Evolutionary conservation across 2,113 vertebrate species (phyloP).

Genomic region (Tiliqua scincoides): DNA sequence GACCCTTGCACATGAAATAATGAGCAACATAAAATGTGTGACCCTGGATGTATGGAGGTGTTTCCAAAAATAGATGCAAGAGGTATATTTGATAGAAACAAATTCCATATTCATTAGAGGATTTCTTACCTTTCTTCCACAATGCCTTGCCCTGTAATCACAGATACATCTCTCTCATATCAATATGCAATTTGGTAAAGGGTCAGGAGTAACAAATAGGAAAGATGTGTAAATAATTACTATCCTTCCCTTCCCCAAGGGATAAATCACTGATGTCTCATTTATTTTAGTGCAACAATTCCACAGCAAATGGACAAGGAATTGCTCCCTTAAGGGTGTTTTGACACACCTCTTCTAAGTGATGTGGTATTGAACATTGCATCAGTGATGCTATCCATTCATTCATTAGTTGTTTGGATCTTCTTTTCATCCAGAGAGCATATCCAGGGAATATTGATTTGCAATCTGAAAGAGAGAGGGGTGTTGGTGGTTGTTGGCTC

Average conservation of each 20-base stretch:
- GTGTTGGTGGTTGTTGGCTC: background rate
- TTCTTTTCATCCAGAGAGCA: background rate
- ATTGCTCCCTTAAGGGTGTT: background rate
- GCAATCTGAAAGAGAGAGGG: background rate
- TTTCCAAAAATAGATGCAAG: no score
- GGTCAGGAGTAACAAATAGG: background rate
- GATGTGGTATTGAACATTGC: background rate
- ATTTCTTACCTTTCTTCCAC: background rate
- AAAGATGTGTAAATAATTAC: constrained; percentile 10
- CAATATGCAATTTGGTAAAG: background rate
- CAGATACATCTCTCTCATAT: background rate
- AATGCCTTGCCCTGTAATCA: background rate
- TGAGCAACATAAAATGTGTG: background rate
- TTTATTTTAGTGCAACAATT: background rate
- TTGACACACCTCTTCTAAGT: background rate
- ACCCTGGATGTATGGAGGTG: background rate
- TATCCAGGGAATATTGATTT: background rate
- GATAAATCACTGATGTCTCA: background rate
- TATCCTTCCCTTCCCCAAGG: background rate
- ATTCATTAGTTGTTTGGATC: background rate
- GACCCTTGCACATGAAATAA: constrained; percentile 41
- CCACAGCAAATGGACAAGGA: background rate
- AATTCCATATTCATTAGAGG: background rate
- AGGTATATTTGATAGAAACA: no score
- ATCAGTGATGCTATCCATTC: background rate